Base-by-base conservation (phyloP, 2,888 invertebrate species). In the Arctia plantaginis region DNA sequence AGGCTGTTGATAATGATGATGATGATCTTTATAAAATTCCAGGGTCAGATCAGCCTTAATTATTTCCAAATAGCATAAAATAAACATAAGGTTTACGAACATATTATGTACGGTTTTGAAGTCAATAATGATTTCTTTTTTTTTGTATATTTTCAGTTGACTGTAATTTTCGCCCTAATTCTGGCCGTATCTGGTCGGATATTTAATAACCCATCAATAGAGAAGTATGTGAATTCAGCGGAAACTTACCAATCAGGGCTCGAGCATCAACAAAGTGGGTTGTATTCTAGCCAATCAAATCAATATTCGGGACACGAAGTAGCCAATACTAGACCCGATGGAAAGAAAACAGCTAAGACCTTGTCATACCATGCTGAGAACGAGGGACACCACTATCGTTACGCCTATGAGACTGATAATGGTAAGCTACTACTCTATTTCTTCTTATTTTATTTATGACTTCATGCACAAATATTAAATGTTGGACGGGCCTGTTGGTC, bases 401-500 rank as follows among this genome's bases (percentile, higher is more conserved):
- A 93, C 75, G 94, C 96, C 33, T 97, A 96, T 88, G 97, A 97
- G 83, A 97, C 97, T 79, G 97, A 96, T 82, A 97, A 97, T 88
- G 97, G 97, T 94, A 76, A 89, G 85, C 75, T 20, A 55, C 66
- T 44, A 20, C 44, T 35, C 55, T 44, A 55, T 41, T n/a, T 74
- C 7, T 47, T 12, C n/a, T 35, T 35, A n/a, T n/a, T n/a, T n/a
- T n/a, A n/a, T n/a, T n/a, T n/a, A n/a, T n/a, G n/a, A n/a, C n/a
- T n/a, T n/a, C n/a, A n/a, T n/a, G n/a, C n/a, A n/a, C n/a, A n/a
- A n/a, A n/a, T n/a, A n/a, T n/a, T n/a, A n/a, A n/a, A n/a, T n/a
- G n/a, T n/a, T n/a, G n/a, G n/a, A n/a, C n/a, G n/a, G n/a, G n/a
- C n/a, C n/a, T n/a, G n/a, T n/a, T n/a, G n/a, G n/a, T n/a, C n/a